These are phyloP conservation scores for Mimumesa dahlbomi DNA, from an alignment of 2,888 invertebrate species.

Conservation along the genomic window DNA sequence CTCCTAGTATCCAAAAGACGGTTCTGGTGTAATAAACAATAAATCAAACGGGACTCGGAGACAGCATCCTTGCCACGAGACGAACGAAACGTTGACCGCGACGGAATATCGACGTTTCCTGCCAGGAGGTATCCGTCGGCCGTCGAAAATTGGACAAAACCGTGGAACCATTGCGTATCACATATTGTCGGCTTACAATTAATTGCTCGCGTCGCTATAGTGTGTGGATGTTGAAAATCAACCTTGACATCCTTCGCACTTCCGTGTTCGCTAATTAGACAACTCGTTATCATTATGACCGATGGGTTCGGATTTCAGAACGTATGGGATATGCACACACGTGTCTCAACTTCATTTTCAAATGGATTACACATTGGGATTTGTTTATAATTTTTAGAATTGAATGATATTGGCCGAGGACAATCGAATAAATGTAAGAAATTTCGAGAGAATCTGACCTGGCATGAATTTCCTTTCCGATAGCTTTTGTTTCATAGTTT, in stretches of 20 bases:
- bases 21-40: background rate
- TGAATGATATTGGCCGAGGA: no score
- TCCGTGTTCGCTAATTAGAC: slow-evolving; percentile 48
- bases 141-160: slow-evolving; percentile 19
- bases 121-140: slow-evolving; percentile 7
- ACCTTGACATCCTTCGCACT: slow-evolving; percentile 27
- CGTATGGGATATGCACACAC: no score
- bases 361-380: no score
- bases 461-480: no score
- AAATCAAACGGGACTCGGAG: background rate
- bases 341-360: no score
- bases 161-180: slow-evolving; percentile 16
- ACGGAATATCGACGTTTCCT: slow-evolving; percentile 25
- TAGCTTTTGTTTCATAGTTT: no score
- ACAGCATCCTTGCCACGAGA: background rate
- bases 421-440: no score
- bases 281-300: slow-evolving; percentile 31
- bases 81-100: slow-evolving; percentile 1
- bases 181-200: slow-evolving; percentile 25
- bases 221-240: slow-evolving; percentile 25
- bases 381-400: no score
- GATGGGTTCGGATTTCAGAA: slow-evolving; percentile 38
- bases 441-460: no score
- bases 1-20: background rate
- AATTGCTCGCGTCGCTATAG: slow-evolving; percentile 30